These are phyloP conservation scores for Brienomyrus brachyistius DNA, from an alignment of 2,113 vertebrate genomes.

Conservation along the genomic window DNA sequence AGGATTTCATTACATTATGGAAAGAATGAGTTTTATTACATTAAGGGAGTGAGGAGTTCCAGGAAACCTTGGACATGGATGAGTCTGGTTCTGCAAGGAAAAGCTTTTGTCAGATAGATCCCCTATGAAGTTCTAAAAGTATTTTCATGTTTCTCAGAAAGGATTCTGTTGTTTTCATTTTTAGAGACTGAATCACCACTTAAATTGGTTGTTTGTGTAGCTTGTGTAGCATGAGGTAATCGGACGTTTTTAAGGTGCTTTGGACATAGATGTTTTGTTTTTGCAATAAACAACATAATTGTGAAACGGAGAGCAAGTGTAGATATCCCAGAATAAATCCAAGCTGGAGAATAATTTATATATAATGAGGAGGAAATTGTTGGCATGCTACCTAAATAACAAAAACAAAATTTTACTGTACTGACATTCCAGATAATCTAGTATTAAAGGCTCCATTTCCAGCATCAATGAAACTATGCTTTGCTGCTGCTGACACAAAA, in stretches of 20 bases:
- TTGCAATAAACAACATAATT: not conserved
- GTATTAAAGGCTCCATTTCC: slow-evolving; percentile 17
- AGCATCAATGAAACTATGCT: not conserved
- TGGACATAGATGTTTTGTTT: not conserved
- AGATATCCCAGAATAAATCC: not conserved
- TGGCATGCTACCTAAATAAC: not conserved
- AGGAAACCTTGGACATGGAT: not conserved
- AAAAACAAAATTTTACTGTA: not conserved
- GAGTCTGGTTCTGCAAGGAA: not conserved
- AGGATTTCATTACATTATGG: slow-evolving; percentile 1
- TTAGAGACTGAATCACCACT: not conserved
- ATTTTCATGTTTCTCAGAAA: not conserved
- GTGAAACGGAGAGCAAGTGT: not conserved
- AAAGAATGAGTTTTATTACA: not conserved
- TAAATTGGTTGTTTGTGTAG: not conserved
- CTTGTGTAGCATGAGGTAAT: not conserved
- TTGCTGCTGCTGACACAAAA: slow-evolving; percentile 14
- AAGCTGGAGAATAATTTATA: not conserved
- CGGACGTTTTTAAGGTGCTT: not conserved
- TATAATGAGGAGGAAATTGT: not conserved
- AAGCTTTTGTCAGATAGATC: not conserved
- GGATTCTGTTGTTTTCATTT: not conserved
- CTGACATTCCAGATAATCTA: not conserved
- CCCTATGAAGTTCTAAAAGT: not conserved
- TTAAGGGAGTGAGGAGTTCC: not conserved